Percentiles rank a stretch among this genome's conserved stretches.
Evolutionary conservation across 2,113 vertebrate genomes (phyloP).

Genomic region (Psilopsiagon aurifrons): DNA sequence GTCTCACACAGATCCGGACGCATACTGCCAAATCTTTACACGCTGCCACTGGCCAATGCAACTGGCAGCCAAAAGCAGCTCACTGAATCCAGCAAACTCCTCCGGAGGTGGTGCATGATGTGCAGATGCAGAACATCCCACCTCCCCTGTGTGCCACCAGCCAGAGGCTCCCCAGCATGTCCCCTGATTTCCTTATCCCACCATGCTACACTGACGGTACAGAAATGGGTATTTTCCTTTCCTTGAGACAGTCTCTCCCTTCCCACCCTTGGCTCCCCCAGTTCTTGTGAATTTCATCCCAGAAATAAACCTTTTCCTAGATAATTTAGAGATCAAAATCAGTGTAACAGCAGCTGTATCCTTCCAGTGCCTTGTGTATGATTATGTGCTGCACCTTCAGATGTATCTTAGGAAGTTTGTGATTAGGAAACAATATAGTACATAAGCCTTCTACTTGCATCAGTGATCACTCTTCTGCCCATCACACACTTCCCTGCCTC

Average conservation of each 20-base stretch:
- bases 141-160: background rate
- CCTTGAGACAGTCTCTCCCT: background rate
- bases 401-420: background rate
- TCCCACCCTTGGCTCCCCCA: background rate
- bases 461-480: background rate
- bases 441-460: background rate
- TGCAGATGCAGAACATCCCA: background rate
- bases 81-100: background rate
- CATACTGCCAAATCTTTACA: conserved; percentile 1
- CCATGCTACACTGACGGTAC: background rate
- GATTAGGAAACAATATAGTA: background rate
- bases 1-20: conserved; percentile 8
- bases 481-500: background rate
- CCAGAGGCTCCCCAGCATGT: background rate
- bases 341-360: background rate
- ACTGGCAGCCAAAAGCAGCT: background rate
- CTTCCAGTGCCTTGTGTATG: background rate
- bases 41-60: background rate
- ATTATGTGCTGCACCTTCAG: background rate
- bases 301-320: background rate
- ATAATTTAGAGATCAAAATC: background rate
- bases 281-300: background rate
- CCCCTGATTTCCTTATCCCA: background rate
- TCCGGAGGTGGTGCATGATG: background rate
- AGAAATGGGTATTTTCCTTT: background rate